Conservation (phyloP, 2,113 vertebrate genomes). For the Dasypus novemcinctus region DNA sequence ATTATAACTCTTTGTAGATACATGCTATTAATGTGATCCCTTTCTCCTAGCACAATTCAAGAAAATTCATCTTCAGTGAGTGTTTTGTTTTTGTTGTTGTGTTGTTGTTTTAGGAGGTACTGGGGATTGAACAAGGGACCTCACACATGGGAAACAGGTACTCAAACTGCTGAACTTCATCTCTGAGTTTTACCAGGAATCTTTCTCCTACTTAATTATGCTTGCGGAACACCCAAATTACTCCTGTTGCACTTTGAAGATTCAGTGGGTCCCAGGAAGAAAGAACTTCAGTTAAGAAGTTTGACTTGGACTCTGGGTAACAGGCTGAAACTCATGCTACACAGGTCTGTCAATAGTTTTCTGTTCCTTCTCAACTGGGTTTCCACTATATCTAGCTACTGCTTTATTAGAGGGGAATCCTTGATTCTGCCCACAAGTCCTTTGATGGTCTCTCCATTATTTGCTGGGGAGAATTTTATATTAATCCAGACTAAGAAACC, state of each 20-base stretch:
- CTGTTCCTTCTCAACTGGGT: neutral
- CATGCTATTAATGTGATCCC: neutral
- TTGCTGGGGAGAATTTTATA: neutral
- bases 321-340: neutral
- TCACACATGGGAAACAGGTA: no score
- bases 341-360: neutral
- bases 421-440: neutral
- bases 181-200: neutral
- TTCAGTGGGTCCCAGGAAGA: neutral
- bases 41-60: neutral
- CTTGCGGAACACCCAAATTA: neutral
- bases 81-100: no score
- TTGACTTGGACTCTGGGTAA: neutral
- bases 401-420: no score
- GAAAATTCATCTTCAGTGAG: neutral
- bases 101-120: no score
- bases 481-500: neutral
- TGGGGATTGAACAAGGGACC: no score
- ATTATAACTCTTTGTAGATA: neutral
- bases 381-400: neutral
- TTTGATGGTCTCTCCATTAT: neutral
- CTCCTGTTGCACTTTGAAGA: rapidly evolving
- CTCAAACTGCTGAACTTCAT: no score
- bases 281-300: neutral
- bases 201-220: neutral